Evolutionary conservation across 2,888 invertebrate species (phyloP), one percentile per base, ranked within the genome.

Genomic region (Lepidochitona cinerea): DNA sequence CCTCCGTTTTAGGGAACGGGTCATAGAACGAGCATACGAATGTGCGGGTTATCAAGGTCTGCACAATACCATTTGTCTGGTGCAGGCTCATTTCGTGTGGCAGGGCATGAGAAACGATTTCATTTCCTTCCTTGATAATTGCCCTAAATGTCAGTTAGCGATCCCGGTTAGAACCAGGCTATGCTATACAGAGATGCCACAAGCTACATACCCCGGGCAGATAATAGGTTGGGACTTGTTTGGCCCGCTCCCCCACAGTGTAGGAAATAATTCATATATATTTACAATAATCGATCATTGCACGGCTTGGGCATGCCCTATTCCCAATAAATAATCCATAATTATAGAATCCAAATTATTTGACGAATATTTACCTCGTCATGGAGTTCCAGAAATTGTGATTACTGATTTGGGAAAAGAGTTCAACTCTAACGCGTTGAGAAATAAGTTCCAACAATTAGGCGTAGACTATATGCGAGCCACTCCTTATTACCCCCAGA

Each of bases 101-200:
- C 29, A 36, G 33, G 37, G 37, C 23, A 64, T 71, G 71, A 33
- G 54, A 37, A 71, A 65, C 18, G 71, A 71, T 37, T 23, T 71
- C 18, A 32, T 29, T 9, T 5, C 29, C 9, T 59, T 23, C 29
- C 23, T 59, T n/a, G 64, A 64, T 36, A 37, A 37, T 32, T 71
- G 71, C 65, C 12, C 33, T 26, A 35, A 64, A 71, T 71, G 71
- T 37, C 23, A 37, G 6, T 37, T 65, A 4, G 41, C 23, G 9
- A 71, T 29, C 18, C 64, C 33, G 1, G 41, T n/a, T 9, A 36
- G 59, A 37, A 23, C 23, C 32, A 18, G n/a, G 53, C 14, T n/a
- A 6, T 2, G 3, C 3, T 26, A 26, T 18, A 33, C 33, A 14
- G 6, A 36, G 9, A 36, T 64, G 71, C 64, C 59, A 0, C 23